Conservation (phyloP, 2,113 vertebrate genomes). For the Dasyurus viverrinus region DNA sequence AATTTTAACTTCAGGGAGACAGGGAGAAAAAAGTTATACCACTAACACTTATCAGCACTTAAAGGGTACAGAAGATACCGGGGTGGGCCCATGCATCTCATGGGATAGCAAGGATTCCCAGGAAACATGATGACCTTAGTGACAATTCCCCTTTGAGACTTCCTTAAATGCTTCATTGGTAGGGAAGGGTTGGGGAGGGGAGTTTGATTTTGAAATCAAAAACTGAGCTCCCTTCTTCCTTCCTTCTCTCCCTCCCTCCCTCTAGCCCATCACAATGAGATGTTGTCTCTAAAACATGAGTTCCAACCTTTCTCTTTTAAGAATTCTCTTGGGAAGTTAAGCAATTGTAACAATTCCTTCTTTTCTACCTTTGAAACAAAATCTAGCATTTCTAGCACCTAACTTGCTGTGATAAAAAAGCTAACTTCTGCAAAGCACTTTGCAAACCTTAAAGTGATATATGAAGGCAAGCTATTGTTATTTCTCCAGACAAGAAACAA, state of each 20-base stretch:
- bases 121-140: not conserved
- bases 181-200: not conserved
- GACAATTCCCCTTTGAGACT: not conserved
- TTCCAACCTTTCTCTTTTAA: not conserved
- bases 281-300: not conserved
- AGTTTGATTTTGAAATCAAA: too few species aligned
- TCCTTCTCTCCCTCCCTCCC: not conserved
- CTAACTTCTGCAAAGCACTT: not conserved
- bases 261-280: not conserved
- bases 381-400: not conserved
- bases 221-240: not conserved
- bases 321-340: not conserved
- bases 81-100: not conserved
- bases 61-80: not conserved
- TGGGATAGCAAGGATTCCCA: not conserved
- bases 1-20: not conserved
- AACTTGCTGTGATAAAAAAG: not conserved
- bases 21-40: not conserved
- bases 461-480: not conserved
- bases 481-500: not conserved
- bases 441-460: not conserved
- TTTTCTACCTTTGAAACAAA: not conserved
- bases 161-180: not conserved
- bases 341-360: not conserved
- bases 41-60: not conserved